phyloP scores from a whole-genome alignment of 2,797 vertebrate genomes.

The Myripristis murdjan region DNA sequence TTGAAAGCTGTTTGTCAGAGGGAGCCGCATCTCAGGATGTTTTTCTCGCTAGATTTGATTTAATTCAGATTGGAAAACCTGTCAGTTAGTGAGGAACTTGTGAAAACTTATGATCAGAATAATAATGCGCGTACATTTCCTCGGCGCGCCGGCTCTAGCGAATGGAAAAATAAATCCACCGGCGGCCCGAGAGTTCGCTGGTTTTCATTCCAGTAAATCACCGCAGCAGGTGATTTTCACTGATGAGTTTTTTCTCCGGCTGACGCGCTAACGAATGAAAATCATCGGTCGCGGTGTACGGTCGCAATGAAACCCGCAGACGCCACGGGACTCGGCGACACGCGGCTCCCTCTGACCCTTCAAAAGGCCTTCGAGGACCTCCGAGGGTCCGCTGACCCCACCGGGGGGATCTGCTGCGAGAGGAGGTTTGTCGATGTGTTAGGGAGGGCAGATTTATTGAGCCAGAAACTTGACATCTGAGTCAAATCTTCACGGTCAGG shows the following conservation, averaged over 20 bases:
- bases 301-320: no score
- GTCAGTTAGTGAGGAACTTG: not conserved
- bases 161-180: no score
- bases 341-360: constrained; percentile 4
- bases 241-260: no score
- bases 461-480: constrained; percentile 67
- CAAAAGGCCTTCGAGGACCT: constrained; percentile 29
- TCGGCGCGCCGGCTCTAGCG: not conserved
- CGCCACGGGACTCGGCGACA: no score
- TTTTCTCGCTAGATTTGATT: not conserved
- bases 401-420: constrained; percentile 18
- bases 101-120: constrained; percentile 8
- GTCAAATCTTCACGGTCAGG: constrained; percentile 50
- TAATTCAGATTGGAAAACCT: not conserved
- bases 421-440: constrained; percentile 28
- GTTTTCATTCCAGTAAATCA: no score
- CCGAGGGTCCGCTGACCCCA: constrained; percentile 13
- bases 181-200: no score
- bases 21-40: not conserved
- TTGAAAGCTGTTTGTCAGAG: no score
- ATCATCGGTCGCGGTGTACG: no score
- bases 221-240: no score
- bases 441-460: constrained; percentile 39
- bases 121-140: constrained; percentile 1
- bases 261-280: no score